Evolutionary conservation across 1,140 invertebrate species (phyloP).

Genomic region (Chrysopa pallens): DNA sequence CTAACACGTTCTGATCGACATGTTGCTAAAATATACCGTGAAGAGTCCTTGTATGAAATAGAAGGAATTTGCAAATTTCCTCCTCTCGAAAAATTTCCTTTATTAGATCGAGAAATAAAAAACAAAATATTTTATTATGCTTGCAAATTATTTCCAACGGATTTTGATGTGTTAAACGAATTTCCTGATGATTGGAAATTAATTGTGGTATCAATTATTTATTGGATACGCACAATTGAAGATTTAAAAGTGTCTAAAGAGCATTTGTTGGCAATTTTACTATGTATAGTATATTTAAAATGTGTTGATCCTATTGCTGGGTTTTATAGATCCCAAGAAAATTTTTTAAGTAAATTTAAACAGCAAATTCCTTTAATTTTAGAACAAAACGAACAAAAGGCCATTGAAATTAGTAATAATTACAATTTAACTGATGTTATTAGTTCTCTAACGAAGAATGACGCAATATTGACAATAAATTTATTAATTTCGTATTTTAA

Average conservation of each 20-base stretch:
- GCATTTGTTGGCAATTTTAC: slow-evolving; percentile 38
- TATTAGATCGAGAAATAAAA: slow-evolving; percentile 16
- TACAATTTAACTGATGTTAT: no score
- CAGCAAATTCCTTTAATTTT: slow-evolving; percentile 20
- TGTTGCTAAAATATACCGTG: background rate
- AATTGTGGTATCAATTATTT: slow-evolving; percentile 40
- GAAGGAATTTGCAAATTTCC: slow-evolving; percentile 3
- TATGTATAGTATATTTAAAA: slow-evolving; percentile 37
- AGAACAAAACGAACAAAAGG: background rate
- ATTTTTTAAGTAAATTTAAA: slow-evolving; percentile 24
- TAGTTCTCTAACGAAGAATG: slow-evolving; percentile 8
- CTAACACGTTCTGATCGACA: slow-evolving; percentile 19
- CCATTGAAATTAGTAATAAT: background rate
- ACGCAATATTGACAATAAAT: slow-evolving; percentile 9
- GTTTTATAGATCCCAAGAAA: slow-evolving; percentile 22
- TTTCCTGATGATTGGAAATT: slow-evolving; percentile 41
- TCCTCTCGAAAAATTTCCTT: slow-evolving; percentile 14
- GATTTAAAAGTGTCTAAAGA: slow-evolving; percentile 21
- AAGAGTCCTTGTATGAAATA: background rate
- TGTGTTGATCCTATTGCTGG: slow-evolving; percentile 40
- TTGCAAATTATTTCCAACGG: slow-evolving; percentile 20
- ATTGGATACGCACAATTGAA: slow-evolving; percentile 38
- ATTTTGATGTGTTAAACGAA: slow-evolving; percentile 16
- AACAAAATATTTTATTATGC: slow-evolving; percentile 17
- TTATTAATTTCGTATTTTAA: slow-evolving; percentile 40